phyloP scores from a whole-genome alignment of 1,140 invertebrate species.

The Nomia melanderi region DNA sequence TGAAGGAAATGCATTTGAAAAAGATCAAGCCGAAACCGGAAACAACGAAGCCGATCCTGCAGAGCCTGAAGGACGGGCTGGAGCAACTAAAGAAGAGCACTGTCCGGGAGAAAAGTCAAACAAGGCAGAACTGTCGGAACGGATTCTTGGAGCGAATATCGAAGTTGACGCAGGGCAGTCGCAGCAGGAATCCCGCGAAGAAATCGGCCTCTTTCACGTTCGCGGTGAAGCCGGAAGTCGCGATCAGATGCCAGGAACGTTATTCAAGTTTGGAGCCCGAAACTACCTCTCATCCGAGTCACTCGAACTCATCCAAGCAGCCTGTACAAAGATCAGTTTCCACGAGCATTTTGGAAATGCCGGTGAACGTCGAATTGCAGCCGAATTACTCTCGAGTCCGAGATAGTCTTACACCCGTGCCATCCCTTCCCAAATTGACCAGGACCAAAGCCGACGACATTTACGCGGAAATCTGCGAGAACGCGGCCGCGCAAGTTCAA shows the following conservation, averaged over 20 bases:
- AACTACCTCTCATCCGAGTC: conserved; percentile 64
- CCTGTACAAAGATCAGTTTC: conserved; percentile 77
- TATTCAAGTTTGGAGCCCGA: conserved; percentile 78
- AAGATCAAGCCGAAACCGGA: conserved; percentile 78
- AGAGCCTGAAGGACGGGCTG: conserved; percentile 75
- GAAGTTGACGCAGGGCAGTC: conserved; percentile 73
- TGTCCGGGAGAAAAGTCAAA: conserved; percentile 71
- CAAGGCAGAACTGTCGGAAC: conserved; percentile 68
- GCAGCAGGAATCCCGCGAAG: conserved; percentile 76
- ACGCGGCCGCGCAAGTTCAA: conserved; percentile 57
- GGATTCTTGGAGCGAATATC: conserved; percentile 75
- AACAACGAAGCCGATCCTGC: conserved; percentile 76
- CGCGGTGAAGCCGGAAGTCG: conserved; percentile 74
- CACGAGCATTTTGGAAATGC: conserved; percentile 75
- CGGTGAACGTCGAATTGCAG: conserved; percentile 71
- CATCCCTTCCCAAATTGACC: conserved; percentile 63
- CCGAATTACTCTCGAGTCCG: conserved; percentile 74
- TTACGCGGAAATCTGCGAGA: conserved; percentile 79
- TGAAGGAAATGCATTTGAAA: conserved; percentile 77
- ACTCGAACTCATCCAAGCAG: conserved; percentile 67
- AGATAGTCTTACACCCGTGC: conserved; percentile 74
- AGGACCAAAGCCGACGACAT: conserved; percentile 74
- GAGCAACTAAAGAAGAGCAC: conserved; percentile 76
- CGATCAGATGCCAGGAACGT: conserved; percentile 75
- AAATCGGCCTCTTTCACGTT: conserved; percentile 79